Evolutionary conservation across 2,113 vertebrate species (phyloP), one percentile per base, ranked within the genome.

Genomic region (Elephantulus edwardii): DNA sequence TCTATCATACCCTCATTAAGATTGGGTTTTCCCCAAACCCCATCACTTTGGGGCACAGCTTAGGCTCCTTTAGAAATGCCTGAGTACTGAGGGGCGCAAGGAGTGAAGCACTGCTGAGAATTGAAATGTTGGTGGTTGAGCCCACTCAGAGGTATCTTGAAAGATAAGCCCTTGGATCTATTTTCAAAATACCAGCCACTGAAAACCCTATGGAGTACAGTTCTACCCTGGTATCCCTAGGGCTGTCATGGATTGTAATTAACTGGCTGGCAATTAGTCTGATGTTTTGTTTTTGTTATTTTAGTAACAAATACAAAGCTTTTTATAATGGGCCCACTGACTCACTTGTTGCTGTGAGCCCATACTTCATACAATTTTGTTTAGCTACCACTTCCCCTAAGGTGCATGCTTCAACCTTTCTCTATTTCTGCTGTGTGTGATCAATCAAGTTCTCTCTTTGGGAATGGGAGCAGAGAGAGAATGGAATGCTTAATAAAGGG

Each of bases 311-410:
- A 8, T 33, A 71, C 33, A 16, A 72, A 42, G 13, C 35, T 91
- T n/a, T 12, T 6, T 30, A 3, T 2, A 54, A 12, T 40, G 33
- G 12, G 19, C 14, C 24, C 48, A 50, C 24, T 85, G 56, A 56
- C 4, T 83, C 30, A 38, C 0, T 54, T 48, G 44, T 44, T 7
- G 6, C 35, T 44, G 2, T 4, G 17, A 46, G 22, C n/a, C 58
- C 2, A 13, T 1, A 46, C 6, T 9, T 19, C 16, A 6, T 8
- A 6, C 40, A 2, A 14, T 17, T 33, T 5, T 35, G 2, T 33
- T 86, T 33, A 50, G 26, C 20, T 54, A 11, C 20, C 5, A 16
- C n/a, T 79, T 48, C 5, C 24, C 48, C 64, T 13, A 13, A 38
- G 46, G 14, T 24, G 19, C 11, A 33, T 20, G 4, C 24, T 16